phyloP scores from a whole-genome alignment of 2,888 invertebrate species.

The Drymonia ruficornis region DNA sequence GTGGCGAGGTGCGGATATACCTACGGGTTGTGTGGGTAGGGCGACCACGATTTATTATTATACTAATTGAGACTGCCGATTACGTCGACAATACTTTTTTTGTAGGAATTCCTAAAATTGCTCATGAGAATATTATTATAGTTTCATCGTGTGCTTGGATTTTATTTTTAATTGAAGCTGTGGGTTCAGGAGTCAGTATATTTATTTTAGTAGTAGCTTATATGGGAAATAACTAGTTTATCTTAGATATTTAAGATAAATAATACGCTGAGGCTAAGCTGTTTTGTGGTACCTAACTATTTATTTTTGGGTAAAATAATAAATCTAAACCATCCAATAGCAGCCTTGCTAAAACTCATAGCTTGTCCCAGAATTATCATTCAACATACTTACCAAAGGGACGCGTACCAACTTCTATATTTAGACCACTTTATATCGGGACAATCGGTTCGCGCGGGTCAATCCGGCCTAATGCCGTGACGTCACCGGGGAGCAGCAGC shows the following conservation, averaged over 20 bases:
- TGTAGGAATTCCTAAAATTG: background rate
- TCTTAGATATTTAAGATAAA: too few species aligned
- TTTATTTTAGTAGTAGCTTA: too few species aligned
- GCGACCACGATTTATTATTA: conserved; percentile 3
- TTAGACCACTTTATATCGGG: conserved; percentile 49
- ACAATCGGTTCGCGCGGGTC: conserved; percentile 49
- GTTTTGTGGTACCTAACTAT: too few species aligned
- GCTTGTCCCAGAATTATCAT: conserved; percentile 6
- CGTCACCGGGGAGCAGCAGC: conserved; percentile 44
- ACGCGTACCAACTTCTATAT: conserved; percentile 46
- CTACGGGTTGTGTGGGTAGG: conserved; percentile 11
- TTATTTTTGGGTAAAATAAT: too few species aligned
- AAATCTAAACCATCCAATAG: too few species aligned
- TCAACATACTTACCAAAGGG: conserved; percentile 20
- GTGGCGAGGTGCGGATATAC: conserved; percentile 21
- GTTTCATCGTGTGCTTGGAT: too few species aligned
- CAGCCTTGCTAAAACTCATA: too few species aligned
- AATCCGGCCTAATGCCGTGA: conserved; percentile 58
- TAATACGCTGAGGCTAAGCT: too few species aligned
- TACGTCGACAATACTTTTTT: background rate
- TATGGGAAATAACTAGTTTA: too few species aligned
- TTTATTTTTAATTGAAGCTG: too few species aligned
- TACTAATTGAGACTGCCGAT: background rate
- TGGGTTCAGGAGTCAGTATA: too few species aligned
- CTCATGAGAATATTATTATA: too few species aligned